Evolutionary conservation across 2,797 vertebrate species (phyloP), one percentile per base, ranked within the genome.

Genomic region (Manis javanica): DNA sequence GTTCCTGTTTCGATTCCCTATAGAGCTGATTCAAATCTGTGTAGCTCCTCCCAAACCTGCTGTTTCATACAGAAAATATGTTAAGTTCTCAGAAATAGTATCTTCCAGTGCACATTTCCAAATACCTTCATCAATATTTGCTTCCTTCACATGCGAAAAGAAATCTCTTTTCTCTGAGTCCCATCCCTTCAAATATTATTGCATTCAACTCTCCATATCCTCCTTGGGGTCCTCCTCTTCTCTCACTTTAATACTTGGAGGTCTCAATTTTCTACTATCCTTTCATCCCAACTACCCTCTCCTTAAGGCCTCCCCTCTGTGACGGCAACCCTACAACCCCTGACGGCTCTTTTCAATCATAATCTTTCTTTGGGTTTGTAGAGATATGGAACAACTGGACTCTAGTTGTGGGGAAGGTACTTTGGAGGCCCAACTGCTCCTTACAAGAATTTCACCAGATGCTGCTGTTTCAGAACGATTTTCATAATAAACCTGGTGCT

Each of bases 191-290:
- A 71, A 90, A 29, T 24, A 34, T 87, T 34, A 10, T 21, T 89
- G 11, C 7, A 2, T 2, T 11, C 7, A 49, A 0, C 6, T 90
- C 2, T 29, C 46, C 16, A 2, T 37, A 2, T 6, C 34, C 9
- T 15, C 46, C 24, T 42, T 7, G 11, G 39, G 37, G 51, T n/a
- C 3, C 9, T 51, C 12, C 1, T 49, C 11, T 8, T 64, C 31
- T 18, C n/a, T 87, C 37, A 3, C 26, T 55, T 29, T n/a, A 15
- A 31, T 23, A 26, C 26, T 42, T 0, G 4, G 1, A 81, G 7
- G 37, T 42, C n/a, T 34, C 2, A 5, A 31, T 29, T 59, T 63
- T 6, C 55, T 63, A n/a, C 3, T 37, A 18, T 6, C 31, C 18
- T 68, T 66, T 46, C 1, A 5, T 26, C 23, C 7, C n/a, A 1